Evolutionary conservation across 2,113 vertebrate genomes (phyloP), one percentile per base, ranked within the genome.

Genomic region (Bufo bufo): DNA sequence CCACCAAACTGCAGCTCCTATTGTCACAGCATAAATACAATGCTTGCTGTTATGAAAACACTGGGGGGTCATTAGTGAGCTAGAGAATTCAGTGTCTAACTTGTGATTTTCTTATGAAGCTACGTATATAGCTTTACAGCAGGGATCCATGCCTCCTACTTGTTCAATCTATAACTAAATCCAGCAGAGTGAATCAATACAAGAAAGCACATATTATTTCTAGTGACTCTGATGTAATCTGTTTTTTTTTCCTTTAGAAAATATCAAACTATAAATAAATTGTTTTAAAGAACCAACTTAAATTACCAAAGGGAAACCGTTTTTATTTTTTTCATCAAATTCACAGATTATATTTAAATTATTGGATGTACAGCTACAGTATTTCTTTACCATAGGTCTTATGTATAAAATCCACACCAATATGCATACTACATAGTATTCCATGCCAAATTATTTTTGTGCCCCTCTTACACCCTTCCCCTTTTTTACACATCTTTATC

Each of bases 91-190:
- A 71, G 16, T 56, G 56, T 59, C 47, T 33, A 79, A 78, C 54
- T 78, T 85, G 56, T 77, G 58, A 65, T 61, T 78, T 63, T 78
- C 74, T 86, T 72, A 19, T 86, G 56, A 50, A 50, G 16, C 74
- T 59, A 33, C 33, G 0, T 33, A 50, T 59, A 61, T 19, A 86
- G 45, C 20, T 78, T 10, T 78, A 7, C 85, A 63, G 85, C 72
- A 86, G 85, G 58, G 58, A 63, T 86, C 69, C 50, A 77, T 17
- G 49, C 65, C 11, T 65, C 65, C 85, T 19, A 72, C 54, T 20
- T 86, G 47, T 50, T 79, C 75, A 86, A 79, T 79, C 59, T 61
- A 86, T 85, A 75, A 47, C 49, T 54, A 33, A 86, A 79, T 77
- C 8, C 58, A 69, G 59, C 45, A 54, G 75, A 66, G 47, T 86